Evolutionary conservation across 2,113 vertebrate species (phyloP), one percentile per base, ranked within the genome.

Genomic region (Sceloporus undulatus): DNA sequence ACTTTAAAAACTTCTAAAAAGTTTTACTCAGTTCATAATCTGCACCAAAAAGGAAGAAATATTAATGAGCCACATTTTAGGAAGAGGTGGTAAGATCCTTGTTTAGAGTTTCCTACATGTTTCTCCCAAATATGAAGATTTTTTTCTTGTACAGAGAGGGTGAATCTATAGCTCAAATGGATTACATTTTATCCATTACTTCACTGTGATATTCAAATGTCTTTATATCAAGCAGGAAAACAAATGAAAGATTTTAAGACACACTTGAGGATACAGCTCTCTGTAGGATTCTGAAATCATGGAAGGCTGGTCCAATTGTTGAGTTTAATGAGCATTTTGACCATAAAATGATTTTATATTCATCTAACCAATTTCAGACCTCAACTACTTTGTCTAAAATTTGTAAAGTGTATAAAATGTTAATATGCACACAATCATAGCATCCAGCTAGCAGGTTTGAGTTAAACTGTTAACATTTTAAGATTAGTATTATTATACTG

Each of bases 281-380:
- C 81, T 89, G 86, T 85, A 94, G 56, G 79, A 93, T 77, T 25
- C 18, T 88, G 29, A 75, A 91, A 93, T 75, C 88, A 93, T 52
- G 82, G 65, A 1, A 88, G 10, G 1, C 62, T 90, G 92, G 40
- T 91, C 92, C 70, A 87, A 62, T 0, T 90, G 84, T 68, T 87
- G 85, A 54, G 83, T 85, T 85, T 68, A 81, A 86, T 84, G 66
- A 86, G 38, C 27, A 91, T 85, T 94, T 84, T 90, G 65, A 85
- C 66, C 92, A 78, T 2, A 83, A 71, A 92, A 91, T 70, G 90
- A 91, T 91, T 92, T 92, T 89, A 91, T 86, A 94, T 92, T 91
- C 83, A 88, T 84, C 84, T 93, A 92, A 29, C n/a, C 52, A 9
- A 76, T 92, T 94, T 94, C 71, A 78, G 90, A 90, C 56, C 79